phyloP scores from a whole-genome alignment of 2,797 vertebrate species.

The Cygnus olor region DNA sequence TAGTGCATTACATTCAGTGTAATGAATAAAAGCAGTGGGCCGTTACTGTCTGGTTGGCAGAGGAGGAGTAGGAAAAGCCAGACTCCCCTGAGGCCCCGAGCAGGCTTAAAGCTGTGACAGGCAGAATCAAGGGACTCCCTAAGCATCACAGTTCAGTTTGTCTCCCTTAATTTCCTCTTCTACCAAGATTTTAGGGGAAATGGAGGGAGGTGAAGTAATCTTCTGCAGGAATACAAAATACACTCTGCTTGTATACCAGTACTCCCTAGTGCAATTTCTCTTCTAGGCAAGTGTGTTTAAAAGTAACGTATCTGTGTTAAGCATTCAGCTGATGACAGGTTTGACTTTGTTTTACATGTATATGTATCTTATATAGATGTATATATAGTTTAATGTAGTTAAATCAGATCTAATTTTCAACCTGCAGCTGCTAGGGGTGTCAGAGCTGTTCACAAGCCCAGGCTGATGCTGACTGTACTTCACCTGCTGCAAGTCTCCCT shows the following conservation, averaged over 20 bases:
- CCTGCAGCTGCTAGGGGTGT: not conserved
- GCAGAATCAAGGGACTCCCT: slow-evolving; percentile 73
- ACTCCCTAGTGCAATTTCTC: slow-evolving; percentile 1
- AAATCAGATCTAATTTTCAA: not conserved
- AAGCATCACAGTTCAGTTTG: slow-evolving; percentile 70
- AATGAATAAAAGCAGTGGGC: slow-evolving; percentile 83
- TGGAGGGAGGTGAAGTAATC: slow-evolving; percentile 54
- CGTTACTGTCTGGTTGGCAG: slow-evolving; percentile 75
- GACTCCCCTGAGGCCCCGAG: slow-evolving; percentile 74
- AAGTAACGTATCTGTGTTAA: slow-evolving; percentile 20
- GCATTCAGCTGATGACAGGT: not conserved
- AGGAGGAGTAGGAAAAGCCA: slow-evolving; percentile 69
- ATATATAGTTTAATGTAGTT: not conserved
- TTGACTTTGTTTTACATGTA: not conserved
- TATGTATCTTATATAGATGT: not conserved
- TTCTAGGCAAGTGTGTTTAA: slow-evolving; percentile 47
- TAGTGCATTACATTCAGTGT: slow-evolving; percentile 80
- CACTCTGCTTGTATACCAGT: not conserved
- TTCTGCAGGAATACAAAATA: slow-evolving; percentile 58
- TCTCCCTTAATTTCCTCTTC: slow-evolving; percentile 76
- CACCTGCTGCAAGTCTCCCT: not conserved
- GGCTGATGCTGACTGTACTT: not conserved
- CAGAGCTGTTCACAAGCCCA: not conserved
- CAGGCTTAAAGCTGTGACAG: slow-evolving; percentile 73
- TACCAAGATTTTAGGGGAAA: slow-evolving; percentile 56